These are phyloP conservation scores for Drosophila neocordata DNA, from an alignment of 1,140 invertebrate species.

Conservation along the genomic window DNA sequence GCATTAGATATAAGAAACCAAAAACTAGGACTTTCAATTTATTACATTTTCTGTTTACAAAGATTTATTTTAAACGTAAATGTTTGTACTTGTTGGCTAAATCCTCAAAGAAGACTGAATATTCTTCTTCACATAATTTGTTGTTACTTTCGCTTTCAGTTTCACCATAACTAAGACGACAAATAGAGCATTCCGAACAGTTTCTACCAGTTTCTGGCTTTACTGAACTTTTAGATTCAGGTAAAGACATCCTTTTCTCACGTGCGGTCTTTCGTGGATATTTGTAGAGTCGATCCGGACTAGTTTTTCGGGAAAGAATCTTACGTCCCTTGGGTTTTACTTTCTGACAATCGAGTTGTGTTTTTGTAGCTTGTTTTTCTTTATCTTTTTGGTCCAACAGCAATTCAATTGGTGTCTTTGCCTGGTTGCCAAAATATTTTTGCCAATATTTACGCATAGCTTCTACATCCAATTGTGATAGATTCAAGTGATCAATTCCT, in stretches of 20 bases:
- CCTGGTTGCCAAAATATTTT: neutral
- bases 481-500: too few relatives aligned
- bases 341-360: neutral
- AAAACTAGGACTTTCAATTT: conserved; percentile 1
- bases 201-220: neutral
- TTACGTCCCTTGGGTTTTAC: neutral
- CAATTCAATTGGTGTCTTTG: conserved; percentile 10
- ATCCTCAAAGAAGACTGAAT: neutral
- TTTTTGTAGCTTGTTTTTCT: neutral
- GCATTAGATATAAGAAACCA: neutral
- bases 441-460: neutral
- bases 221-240: neutral
- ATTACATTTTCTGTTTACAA: neutral
- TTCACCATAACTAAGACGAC: neutral
- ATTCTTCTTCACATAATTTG: neutral
- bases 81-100: conserved; percentile 1
- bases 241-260: neutral
- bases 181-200: neutral
- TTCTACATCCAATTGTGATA: neutral
- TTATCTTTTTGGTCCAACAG: neutral
- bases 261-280: conserved; percentile 1
- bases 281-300: neutral
- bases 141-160: neutral
- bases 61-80: conserved; percentile 12
- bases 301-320: too few relatives aligned